Evolutionary conservation across 1,140 invertebrate genomes (phyloP), one percentile per base, ranked within the genome.

Genomic region (Doryteuthis pealeii): DNA sequence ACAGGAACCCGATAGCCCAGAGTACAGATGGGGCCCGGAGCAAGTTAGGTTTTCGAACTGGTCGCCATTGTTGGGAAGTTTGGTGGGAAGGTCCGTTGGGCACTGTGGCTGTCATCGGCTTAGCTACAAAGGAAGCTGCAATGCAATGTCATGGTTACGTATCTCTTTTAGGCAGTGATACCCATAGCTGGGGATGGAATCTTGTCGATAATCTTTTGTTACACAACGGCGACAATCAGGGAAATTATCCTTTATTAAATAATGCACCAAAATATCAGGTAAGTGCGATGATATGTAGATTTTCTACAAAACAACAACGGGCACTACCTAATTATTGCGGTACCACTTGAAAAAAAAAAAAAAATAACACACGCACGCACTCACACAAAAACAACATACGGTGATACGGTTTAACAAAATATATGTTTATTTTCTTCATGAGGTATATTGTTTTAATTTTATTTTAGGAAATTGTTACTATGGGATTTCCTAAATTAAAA

Each of bases 131-230:
- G 90, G 94, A 97, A 85, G 95, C 96, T 28, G 91, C 94, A 33
- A 88, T 98, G 68, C 90, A 92, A 78, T 96, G 94, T 88, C 94
- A 94, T 82, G 97, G 97, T 75, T 99, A 99, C 90, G 93, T 98
- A 40, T 94, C 96, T 6, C 88, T 99, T 71, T 89, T 99, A 68
- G 97, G 97, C 30, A 94, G 94, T 65, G 96, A 99, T 89, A 94
- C 97, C 85, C 93, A 99, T 87, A 98, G 96, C 81, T 99, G 97
- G 97, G 97, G 97, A 5, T 99, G 97, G 97, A 99, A 99, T 91
- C 91, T 99, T 75, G 96, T 99, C 26, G 97, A 99, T 89, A 99
- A 99, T 91, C 93, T 95, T 90, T 91, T 99, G 68, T 89, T 99
- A 79, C 97, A 99, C 85, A 98, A 98, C 91, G 97, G 97, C 70